Base-by-base conservation (phyloP, 2,113 vertebrate genomes). In the Eidolon helvum region DNA sequence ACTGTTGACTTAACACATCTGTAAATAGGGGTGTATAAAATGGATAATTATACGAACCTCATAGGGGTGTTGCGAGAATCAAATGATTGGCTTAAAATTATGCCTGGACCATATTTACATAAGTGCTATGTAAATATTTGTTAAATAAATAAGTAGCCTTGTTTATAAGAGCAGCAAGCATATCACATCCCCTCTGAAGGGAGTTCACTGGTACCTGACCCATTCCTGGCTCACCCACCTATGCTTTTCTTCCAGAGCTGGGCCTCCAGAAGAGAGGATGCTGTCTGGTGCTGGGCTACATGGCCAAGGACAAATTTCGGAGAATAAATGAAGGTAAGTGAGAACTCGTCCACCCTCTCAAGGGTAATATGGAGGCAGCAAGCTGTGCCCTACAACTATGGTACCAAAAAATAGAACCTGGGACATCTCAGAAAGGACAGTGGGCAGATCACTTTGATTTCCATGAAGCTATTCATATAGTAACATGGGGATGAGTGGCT, bases 251-350 rank as follows among this genome's bases (percentile, higher is more conserved):
- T 99, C 96, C 97, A 99, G 99, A 99, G 97, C 98, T 99, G 97
- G 98, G 98, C 97, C 98, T 99, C 97, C 98, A 98, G 87, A 98
- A 97, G 98, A 98, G 98, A 99, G 99, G 99, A 98, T 98, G 98
- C 97, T 99, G 98, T 97, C 98, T 99, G 94, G 98, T 98, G 43
- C 98, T 99, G 98, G 99, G 98, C 94, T 99, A 99, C 98, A 98
- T 99, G 98, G 98, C 98, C 97, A 99, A 99, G 97, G 99, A 99
- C 98, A 99, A 99, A 98, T 99, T 98, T 96, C 99, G 98, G 94
- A 99, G 98, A 94, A 99, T 99, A 98, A 98, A 98, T 98, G 99
- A 99, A 99, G 98, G 99, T 99, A 95, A 99, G 98, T 98, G 4
- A 53, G 3, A 90, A n/a, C 30, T 61, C 33, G 1, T n/a, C 77